Percentiles rank a stretch among this genome's conserved stretches.
phyloP scores from a whole-genome alignment of 2,888 invertebrate genomes.

The Drosophila siamana region DNA sequence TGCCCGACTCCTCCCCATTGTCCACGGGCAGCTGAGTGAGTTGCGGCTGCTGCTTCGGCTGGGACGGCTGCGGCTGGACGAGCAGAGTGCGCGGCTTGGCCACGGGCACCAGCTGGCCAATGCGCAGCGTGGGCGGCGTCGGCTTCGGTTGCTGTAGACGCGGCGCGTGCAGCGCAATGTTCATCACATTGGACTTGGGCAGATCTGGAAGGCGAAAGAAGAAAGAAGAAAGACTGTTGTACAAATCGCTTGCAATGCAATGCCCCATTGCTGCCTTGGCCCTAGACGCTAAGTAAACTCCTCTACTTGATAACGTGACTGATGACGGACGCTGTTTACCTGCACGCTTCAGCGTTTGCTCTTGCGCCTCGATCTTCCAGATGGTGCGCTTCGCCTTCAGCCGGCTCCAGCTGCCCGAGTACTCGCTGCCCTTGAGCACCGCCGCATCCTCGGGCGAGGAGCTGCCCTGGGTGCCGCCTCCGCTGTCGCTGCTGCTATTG shows the following conservation, averaged over 20 bases:
- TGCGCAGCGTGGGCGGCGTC: constrained; percentile 65
- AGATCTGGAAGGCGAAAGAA: constrained; percentile 70
- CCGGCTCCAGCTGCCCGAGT: constrained; percentile 87
- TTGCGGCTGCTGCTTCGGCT: constrained; percentile 5
- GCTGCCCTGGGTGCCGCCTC: constrained; percentile 80
- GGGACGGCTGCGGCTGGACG: constrained; percentile 61
- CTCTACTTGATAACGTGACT: constrained; percentile 55
- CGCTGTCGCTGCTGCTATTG: constrained; percentile 76
- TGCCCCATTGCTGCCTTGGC: no score
- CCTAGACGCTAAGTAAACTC: constrained; percentile 64
- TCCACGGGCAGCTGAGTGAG: constrained; percentile 28
- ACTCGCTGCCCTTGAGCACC: constrained; percentile 62
- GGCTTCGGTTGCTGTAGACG: constrained; percentile 67
- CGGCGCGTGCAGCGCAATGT: constrained; percentile 84
- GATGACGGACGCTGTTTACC: constrained; percentile 65
- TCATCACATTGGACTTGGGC: constrained; percentile 85
- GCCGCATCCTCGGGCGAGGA: constrained; percentile 79
- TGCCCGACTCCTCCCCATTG: constrained; percentile 59
- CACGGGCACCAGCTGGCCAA: constrained; percentile 75
- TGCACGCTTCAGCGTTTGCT: constrained; percentile 73
- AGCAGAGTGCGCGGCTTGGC: constrained; percentile 82
- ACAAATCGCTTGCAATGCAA: neutral
- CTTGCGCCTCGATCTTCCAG: constrained; percentile 79
- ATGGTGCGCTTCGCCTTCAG: constrained; percentile 86
- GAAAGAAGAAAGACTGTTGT: neutral